Evolutionary conservation across 1,140 invertebrate genomes (phyloP), one percentile per base, ranked within the genome.

Genomic region (Pentalonia nigronervosa): DNA sequence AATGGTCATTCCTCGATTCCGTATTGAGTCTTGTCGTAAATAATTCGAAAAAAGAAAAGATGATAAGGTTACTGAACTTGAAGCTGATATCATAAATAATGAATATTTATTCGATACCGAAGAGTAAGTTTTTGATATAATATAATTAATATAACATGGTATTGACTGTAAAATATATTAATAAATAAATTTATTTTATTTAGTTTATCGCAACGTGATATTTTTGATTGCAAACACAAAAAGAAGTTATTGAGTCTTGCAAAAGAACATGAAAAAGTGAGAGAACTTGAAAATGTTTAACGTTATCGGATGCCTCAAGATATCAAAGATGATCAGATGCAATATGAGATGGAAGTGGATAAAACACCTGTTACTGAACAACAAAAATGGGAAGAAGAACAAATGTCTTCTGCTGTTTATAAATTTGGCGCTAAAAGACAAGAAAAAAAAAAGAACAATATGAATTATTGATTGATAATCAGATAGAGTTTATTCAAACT

Each of bases 381-480:
- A 95, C 97, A 97, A 94, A 98, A 99, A 96, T 99, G 99, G 99
- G 99, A 99, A 96, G 98, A 99, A 93, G 99, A 99, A 95, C 98
- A 99, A 95, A 97, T 99, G 96, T 97, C 97, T 45, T 98, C 98
- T n/a, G 99, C 99, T 36, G 96, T 97, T 60, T 97, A 99, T 95
- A 96, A 97, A 94, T 99, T 99, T 96, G 99, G 99, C 25, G 98
- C 99, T 0, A 98, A 98, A 95, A 97, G 99, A 96, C 97, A 97
- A 45, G 97, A 96, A 95, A 96, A 95, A 94, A 94, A n/a, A n/a
- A n/a, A n/a, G n/a, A 95, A 67, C 96, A 97, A 95, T 99, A 99
- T 96, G 98, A 99, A 94, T 96, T 99, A 56, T 95, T 99, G 20
- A 95, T 99, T 93, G 99, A 99, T 95, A 99, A 99, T 95, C 98